These are phyloP conservation scores for Notodonta ziczac DNA, from an alignment of 2,888 invertebrate genomes.

Conservation along the genomic window DNA sequence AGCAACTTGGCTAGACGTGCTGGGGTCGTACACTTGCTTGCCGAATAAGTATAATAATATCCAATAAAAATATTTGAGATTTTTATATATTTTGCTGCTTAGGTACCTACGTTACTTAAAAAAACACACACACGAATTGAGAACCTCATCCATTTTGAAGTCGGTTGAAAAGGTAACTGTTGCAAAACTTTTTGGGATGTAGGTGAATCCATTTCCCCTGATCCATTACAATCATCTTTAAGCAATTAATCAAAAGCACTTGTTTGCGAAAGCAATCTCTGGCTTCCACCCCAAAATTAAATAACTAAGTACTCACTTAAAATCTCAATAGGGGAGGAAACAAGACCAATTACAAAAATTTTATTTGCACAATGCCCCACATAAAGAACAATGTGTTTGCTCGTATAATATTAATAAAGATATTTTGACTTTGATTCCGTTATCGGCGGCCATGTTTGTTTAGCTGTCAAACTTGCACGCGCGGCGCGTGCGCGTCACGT, in stretches of 20 bases:
- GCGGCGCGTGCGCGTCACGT: constrained; percentile 68
- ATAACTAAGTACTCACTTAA: constrained; percentile 47
- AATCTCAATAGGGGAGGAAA: constrained; percentile 57
- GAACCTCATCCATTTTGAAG: too few species aligned
- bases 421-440: constrained; percentile 63
- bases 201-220: not conserved
- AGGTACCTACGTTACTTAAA: too few species aligned
- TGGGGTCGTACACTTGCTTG: too few species aligned
- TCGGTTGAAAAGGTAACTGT: too few species aligned
- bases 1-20: too few species aligned
- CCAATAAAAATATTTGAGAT: too few species aligned
- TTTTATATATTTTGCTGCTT: too few species aligned
- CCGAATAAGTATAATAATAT: too few species aligned
- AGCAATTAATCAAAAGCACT: constrained; percentile 24
- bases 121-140: too few species aligned
- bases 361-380: constrained; percentile 68
- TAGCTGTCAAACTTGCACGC: constrained; percentile 72
- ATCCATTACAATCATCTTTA: not conserved
- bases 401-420: constrained; percentile 77
- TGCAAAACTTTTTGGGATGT: too few species aligned
- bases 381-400: constrained; percentile 71
- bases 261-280: constrained; percentile 53
- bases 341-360: constrained; percentile 75
- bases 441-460: constrained; percentile 77
- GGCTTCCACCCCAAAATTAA: constrained; percentile 54